Evolutionary conservation across 2,797 vertebrate species (phyloP).

Genomic region (Petrocephalus sullivani): DNA sequence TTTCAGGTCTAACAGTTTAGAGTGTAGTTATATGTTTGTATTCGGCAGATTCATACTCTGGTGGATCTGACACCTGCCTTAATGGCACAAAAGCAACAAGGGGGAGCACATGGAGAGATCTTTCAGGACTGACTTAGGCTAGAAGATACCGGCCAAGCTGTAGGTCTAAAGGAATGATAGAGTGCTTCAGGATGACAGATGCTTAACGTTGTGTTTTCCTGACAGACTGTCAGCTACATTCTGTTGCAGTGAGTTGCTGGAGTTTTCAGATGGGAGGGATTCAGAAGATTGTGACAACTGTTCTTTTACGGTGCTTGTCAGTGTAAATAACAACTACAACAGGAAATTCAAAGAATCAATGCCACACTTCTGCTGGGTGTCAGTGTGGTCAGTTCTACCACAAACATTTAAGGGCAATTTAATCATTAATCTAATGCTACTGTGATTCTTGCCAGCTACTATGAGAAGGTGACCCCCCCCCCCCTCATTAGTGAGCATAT

Average conservation of each 20-base stretch:
- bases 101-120: neutral
- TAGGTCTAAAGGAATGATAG: neutral
- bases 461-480: neutral
- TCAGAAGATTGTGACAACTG: neutral
- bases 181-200: neutral
- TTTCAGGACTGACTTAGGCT: neutral
- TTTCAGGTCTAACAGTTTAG: neutral
- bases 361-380: neutral
- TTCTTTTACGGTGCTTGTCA: neutral
- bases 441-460: slow-evolving; percentile 5
- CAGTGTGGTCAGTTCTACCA: neutral
- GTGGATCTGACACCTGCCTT: neutral
- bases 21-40: neutral
- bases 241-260: neutral
- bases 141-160: neutral
- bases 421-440: slow-evolving; percentile 2
- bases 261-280: neutral
- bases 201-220: neutral
- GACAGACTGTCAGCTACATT: neutral
- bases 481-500: neutral
- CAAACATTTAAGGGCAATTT: neutral
- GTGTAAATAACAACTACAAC: neutral
- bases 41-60: neutral
- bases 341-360: neutral
- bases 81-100: neutral